Base-by-base conservation (phyloP, 2,797 vertebrate species). In the Mus caroli region DNA sequence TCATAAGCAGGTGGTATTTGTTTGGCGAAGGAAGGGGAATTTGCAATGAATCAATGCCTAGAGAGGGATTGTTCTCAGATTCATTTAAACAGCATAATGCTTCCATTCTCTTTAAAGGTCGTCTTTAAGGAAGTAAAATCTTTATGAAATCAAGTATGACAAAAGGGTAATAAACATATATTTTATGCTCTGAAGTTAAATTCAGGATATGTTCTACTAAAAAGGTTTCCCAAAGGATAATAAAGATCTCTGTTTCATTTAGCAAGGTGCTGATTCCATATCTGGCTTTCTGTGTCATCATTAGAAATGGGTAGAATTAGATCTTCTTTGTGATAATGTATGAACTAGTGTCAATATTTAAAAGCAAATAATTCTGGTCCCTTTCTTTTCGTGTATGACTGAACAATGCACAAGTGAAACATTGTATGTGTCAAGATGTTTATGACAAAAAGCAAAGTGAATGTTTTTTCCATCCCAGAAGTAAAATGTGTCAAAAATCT, bases 111-210 rank as follows among this genome's bases (percentile, higher is more conserved):
- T 78, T 88, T 75, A 28, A 75, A 54, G 22, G 80, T 93, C n/a
- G 19, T 94, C 14, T 91, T 75, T 15, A 12, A 26, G 40, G n/a
- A 91, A 78, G 40, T 78, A 50, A 92, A 92, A 83, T 88, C 10
- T 69, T 88, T 94, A 67, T 75, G 46, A 67, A 94, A 89, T 92
- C 28, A 95, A 58, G 89, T 92, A 40, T 82, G 83, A 93, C 77
- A n/a, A 83, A 95, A 86, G 15, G 43, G 1, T 14, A 52, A n/a
- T 69, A 90, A 86, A 88, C 92, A 31, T 3, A 13, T 91, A 86
- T 62, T 90, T 92, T 91, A 88, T 85, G 37, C 46, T 62, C 14
- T 50, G 46, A 26, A 69, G 20, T 91, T 92, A 90, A 93, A 93
- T 85, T 95, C 43, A 92, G 43, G 88, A 37, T 17, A 89, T 43